These are phyloP conservation scores for Volucella inflata DNA, from an alignment of 2,888 invertebrate genomes.

Conservation along the genomic window DNA sequence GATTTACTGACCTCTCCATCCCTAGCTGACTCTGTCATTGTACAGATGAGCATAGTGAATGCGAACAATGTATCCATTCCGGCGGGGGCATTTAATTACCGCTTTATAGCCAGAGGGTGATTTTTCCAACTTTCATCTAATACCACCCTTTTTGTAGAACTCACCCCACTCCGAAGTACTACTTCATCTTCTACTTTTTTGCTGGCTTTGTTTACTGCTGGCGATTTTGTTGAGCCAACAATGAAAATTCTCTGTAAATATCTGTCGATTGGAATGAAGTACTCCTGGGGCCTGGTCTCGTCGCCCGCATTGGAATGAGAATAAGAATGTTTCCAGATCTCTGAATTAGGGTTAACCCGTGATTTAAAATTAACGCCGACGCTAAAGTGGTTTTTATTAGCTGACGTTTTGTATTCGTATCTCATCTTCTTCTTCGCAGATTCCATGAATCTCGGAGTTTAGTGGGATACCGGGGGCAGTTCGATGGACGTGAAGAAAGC, in stretches of 20 bases:
- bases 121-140: constrained; percentile 58
- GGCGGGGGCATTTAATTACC: constrained; percentile 69
- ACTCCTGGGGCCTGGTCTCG: neutral
- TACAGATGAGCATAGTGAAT: constrained; percentile 43
- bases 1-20: constrained; percentile 22
- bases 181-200: constrained; percentile 14
- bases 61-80: constrained; percentile 61
- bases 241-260: constrained; percentile 66
- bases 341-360: constrained; percentile 73
- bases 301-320: neutral
- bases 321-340: constrained; percentile 48
- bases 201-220: constrained; percentile 37
- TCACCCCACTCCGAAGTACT: neutral
- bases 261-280: constrained; percentile 33
- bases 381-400: constrained; percentile 71
- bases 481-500: neutral
- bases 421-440: constrained; percentile 9
- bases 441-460: neutral
- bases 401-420: constrained; percentile 70
- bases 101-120: constrained; percentile 66
- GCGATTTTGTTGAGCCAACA: constrained; percentile 52
- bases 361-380: constrained; percentile 71
- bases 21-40: neutral
- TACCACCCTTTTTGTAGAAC: constrained; percentile 9
- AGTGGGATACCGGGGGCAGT: neutral